Evolutionary conservation across 2,888 invertebrate genomes (phyloP), one percentile per base, ranked within the genome.

Genomic region (Omphaloscelis lunosa): DNA sequence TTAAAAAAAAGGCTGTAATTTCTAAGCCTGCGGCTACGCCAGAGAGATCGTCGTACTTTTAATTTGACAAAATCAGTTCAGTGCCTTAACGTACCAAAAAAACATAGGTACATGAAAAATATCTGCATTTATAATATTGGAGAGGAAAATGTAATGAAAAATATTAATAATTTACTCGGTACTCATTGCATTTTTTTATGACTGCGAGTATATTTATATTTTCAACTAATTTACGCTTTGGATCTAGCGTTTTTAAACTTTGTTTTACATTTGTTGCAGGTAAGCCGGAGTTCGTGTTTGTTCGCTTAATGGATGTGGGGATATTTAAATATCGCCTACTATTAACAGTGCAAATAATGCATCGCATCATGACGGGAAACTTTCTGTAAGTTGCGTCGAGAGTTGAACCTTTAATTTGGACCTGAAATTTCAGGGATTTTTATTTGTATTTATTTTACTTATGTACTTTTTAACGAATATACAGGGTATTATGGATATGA

Each of bases 231-330:
- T 75, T 82, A 11, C 65, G 51, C 58, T 63, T 75, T 63, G 53
- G 11, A 59, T 65, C 17, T 61, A 81, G 67, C 51, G 58, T 86
- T 85, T 81, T 82, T 84, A 76, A 89, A 85, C 68, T 86, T 86
- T 82, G 56, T 83, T 73, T 81, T 87, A 61, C 75, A 20, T 84
- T 90, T 91, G 90, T 91, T 92, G 51, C 91, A 91, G 91, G 91
- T 91, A 91, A 89, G 89, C 78, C 15, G 82, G 58, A 79, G 62
- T 79, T 71, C 72, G 23, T 83, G 76, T 86, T 87, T 86, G 69
- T 86, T 69, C 75, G 51, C 73, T 79, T 86, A 86, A 89, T 83
- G 82, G 61, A 80, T 79, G 75, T 81, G 78, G 56, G 79, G 72
- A 77, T 88, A 75, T 79, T 83, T 81, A 71, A 85, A 86, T 82